Conservation (phyloP, 2,888 invertebrate genomes). For the Cenopis cana region DNA sequence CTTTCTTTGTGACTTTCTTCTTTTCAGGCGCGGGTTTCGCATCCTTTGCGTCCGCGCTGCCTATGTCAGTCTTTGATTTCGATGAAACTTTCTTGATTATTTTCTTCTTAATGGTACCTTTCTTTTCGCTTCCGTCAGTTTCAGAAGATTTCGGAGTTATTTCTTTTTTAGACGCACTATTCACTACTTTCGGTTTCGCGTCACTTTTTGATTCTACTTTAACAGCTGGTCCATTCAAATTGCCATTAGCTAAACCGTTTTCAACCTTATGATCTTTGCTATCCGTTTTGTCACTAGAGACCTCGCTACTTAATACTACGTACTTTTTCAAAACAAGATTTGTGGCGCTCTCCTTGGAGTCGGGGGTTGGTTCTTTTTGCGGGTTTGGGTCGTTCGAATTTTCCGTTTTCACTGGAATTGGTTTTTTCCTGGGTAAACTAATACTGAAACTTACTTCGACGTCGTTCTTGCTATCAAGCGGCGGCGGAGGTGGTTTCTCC, state of each 20-base stretch:
- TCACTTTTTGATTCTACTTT: slow-evolving; percentile 58
- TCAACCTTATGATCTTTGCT: slow-evolving; percentile 56
- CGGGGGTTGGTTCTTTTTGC: slow-evolving; percentile 39
- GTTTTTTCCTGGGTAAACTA: slow-evolving; percentile 73
- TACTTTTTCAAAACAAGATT: slow-evolving; percentile 72
- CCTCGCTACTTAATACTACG: slow-evolving; percentile 60
- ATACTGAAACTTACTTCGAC: slow-evolving; percentile 80
- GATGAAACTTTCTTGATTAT: slow-evolving; percentile 78
- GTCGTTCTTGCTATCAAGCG: slow-evolving; percentile 64
- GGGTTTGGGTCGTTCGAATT: slow-evolving; percentile 50
- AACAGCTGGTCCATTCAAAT: slow-evolving; percentile 55
- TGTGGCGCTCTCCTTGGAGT: slow-evolving; percentile 44
- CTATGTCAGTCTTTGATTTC: slow-evolving; percentile 76
- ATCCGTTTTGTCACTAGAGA: slow-evolving; percentile 55
- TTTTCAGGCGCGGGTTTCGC: slow-evolving; percentile 66
- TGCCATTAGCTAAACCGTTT: slow-evolving; percentile 62
- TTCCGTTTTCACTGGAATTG: slow-evolving; percentile 58
- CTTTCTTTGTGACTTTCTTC: slow-evolving; percentile 76
- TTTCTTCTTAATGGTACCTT: slow-evolving; percentile 77
- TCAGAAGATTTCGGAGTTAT: slow-evolving; percentile 59
- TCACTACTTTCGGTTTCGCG: slow-evolving; percentile 60
- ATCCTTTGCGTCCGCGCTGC: slow-evolving; percentile 63
- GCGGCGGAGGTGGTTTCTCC: slow-evolving; percentile 53
- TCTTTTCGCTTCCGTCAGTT: slow-evolving; percentile 67
- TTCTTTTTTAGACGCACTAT: slow-evolving; percentile 60